Evolutionary conservation across 2,888 invertebrate genomes (phyloP).

Genomic region (Dynastes hyllus): DNA sequence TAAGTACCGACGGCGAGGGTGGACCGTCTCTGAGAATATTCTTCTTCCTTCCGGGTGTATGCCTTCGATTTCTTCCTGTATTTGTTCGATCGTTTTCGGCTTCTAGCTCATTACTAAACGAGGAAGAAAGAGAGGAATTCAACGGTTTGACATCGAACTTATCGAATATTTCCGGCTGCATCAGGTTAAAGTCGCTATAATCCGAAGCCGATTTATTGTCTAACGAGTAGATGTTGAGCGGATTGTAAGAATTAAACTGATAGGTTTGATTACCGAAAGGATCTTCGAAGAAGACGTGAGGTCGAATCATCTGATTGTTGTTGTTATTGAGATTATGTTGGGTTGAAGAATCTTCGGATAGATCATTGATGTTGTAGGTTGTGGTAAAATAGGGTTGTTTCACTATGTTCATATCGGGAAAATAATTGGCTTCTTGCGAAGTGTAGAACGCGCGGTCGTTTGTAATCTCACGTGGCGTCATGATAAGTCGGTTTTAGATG

Average conservation of each 20-base stretch:
- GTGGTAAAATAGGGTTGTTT: conserved; percentile 63
- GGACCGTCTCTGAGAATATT: conserved; percentile 61
- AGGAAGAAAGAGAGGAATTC: not conserved
- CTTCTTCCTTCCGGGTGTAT: conserved; percentile 57
- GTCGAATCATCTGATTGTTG: conserved; percentile 35
- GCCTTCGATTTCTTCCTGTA: conserved; percentile 1
- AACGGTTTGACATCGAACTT: conserved; percentile 56
- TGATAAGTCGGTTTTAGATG: not conserved
- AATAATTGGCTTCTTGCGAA: not conserved
- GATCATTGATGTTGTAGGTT: conserved; percentile 55
- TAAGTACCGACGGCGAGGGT: conserved; percentile 71
- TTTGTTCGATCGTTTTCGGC: not conserved
- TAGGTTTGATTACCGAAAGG: conserved; percentile 30
- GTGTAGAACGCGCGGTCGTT: not conserved
- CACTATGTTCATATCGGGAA: conserved; percentile 62
- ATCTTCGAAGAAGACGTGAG: conserved; percentile 47
- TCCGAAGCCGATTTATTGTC: not conserved
- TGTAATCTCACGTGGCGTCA: no score
- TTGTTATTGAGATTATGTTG: conserved; percentile 54
- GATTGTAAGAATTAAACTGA: conserved; percentile 19
- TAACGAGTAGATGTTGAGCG: conserved; percentile 19
- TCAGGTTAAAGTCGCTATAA: conserved; percentile 23
- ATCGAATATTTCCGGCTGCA: conserved; percentile 61
- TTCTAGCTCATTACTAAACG: conserved; percentile 9
- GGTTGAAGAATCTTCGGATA: conserved; percentile 49